Base-by-base conservation (phyloP, 1,140 invertebrate species). In the Argopecten irradians region DNA sequence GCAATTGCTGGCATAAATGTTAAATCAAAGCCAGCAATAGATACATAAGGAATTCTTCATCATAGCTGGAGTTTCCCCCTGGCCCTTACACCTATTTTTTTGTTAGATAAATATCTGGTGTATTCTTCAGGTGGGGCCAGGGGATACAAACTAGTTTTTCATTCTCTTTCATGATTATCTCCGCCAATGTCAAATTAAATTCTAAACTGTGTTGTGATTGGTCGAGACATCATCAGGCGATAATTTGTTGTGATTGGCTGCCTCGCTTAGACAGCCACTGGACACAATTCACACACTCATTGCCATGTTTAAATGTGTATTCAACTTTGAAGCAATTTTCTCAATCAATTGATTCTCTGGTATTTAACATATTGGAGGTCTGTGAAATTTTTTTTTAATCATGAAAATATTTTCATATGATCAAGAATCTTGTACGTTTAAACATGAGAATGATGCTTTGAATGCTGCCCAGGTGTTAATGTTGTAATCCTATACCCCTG, bases 191-290 rank as follows among this genome's bases (percentile, higher is more conserved):
- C 43, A 19, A 55, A 22, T 71, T 71, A n/a, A n/a, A 22, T n/a
- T 71, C 28, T 28, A 71, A 71, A 71, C 5, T 71, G 55, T 71
- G 55, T 71, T 71, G 55, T 71, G 55, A 71, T 71, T 71, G 55
- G 55, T 71, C 55, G 11, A n/a, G n/a, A n/a, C 28, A 16, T 28
- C 55, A 71, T 71, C 55, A 71, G 55, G 55, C 28, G 55, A 28
- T 71, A 71, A 71, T 8, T 71, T 71, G 55, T 71, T 71, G 55
- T 71, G 55, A 71, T 71, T 71, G 55, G 55, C 55, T 28, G 55
- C n/a, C 55, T 16, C 28, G n/a, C n/a, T 28, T 28, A 8, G 55
- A 28, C n/a, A 71, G 55, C 28, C n/a, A 8, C 5, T 0, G n/a
- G 55, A 22, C 55, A 5, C 14, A 7, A 71, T 28, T 71, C 22